Base-by-base conservation (phyloP, 1,140 invertebrate genomes). In the Berghia stephanieae region DNA sequence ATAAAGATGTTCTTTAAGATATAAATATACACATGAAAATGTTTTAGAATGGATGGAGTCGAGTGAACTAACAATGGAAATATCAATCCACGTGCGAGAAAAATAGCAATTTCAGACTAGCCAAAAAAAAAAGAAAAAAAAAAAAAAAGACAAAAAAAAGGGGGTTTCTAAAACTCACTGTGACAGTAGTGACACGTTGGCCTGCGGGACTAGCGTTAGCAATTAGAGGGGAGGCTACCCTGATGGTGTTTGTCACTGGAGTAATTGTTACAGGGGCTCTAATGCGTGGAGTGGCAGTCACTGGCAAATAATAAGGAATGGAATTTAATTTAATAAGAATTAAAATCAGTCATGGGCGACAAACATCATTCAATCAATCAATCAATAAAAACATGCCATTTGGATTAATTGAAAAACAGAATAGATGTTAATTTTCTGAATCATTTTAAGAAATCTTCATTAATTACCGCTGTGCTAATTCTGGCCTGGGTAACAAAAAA, bases 251-350 rank as follows among this genome's bases (percentile, higher is more conserved):
- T 1, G 81, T 76, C 2, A 81, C 73, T 21, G 90, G 84, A 38
- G 83, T 86, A n/a, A 88, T 79, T 46, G 87, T 87, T 34, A 87
- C 81, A 2, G 85, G 84, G 24, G 84, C 75, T 49, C 83, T 84
- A 40, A 79, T 79, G 60, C 85, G 80, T 43, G 84, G 80, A 24
- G 85, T 78, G 40, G 83, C 81, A 18, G 84, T 86, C 43, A 87
- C 86, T 87, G 74, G n/a, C 40, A 84, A 83, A 55, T 40, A 79
- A 72, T 72, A 38, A 74, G 49, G 0, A 70, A 43, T n/a, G 57
- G 40, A 55, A 1, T 36, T 52, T 13, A 57, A 68, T 34, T 36
- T 68, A n/a, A 36, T 8, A 68, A 38, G 31, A 46, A 49, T n/a
- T n/a, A n/a, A n/a, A n/a, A n/a, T n/a, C n/a, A n/a, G n/a, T n/a